A percentile compares a stretch with the other conserved stretches of the same genome.
phyloP scores from a whole-genome alignment of 2,888 invertebrate genomes.

The Matsumyia berberina region DNA sequence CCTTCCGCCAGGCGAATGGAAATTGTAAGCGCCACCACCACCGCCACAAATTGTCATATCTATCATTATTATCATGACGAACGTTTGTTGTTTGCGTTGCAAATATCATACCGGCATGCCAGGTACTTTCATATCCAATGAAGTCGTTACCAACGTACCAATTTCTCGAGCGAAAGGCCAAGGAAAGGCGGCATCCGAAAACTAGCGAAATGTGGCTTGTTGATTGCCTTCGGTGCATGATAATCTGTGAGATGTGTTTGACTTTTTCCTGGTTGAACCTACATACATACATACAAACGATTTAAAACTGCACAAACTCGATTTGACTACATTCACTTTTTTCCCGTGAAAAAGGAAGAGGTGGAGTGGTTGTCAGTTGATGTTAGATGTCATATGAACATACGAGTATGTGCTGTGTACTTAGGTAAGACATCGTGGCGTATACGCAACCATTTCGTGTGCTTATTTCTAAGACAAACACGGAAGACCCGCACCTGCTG shows the following conservation, averaged over 20 bases:
- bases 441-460: constrained; percentile 9
- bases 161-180: constrained; percentile 56
- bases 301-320: constrained; percentile 52
- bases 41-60: constrained; percentile 32
- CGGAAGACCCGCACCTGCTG: neutral
- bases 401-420: neutral
- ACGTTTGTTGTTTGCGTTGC: constrained; percentile 4
- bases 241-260: constrained; percentile 39
- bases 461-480: neutral
- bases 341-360: constrained; percentile 12
- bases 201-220: constrained; percentile 2
- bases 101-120: constrained; percentile 19
- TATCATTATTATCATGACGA: constrained; percentile 18
- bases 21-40: constrained; percentile 39
- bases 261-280: constrained; percentile 66
- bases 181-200: constrained; percentile 34
- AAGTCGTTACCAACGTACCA: constrained; percentile 39
- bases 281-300: constrained; percentile 1
- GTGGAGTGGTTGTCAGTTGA: neutral
- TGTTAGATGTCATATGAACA: neutral
- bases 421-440: neutral
- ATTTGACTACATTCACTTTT: constrained; percentile 68
- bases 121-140: constrained; percentile 48
- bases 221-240: constrained; percentile 31
- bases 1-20: constrained; percentile 52